These are phyloP conservation scores for Ricordea florida DNA, from an alignment of 92 coral and sea anemone genomes.

Conservation along the genomic window DNA sequence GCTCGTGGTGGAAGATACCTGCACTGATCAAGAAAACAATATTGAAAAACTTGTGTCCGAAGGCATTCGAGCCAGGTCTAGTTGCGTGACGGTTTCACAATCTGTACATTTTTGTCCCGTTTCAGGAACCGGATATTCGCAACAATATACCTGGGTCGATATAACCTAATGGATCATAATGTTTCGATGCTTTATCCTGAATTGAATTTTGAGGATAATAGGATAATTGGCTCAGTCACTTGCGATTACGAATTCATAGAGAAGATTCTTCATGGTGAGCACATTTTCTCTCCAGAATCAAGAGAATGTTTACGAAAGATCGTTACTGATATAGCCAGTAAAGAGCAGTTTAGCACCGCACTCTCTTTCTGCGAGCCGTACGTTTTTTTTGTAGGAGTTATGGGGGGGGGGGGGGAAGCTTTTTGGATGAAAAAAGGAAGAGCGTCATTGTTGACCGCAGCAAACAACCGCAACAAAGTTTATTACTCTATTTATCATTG, in stretches of 20 bases:
- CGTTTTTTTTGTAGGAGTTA: constrained; percentile 9
- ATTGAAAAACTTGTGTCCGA: no score
- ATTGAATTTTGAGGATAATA: constrained; percentile 1
- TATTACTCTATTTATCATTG: no score
- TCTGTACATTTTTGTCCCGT: no score
- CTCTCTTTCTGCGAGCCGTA: constrained; percentile 23
- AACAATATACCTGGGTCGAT: not conserved
- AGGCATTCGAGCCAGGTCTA: no score
- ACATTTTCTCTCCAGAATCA: not conserved
- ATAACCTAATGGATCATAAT: not conserved
- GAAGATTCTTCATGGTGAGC: constrained; percentile 18
- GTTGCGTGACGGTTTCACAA: no score
- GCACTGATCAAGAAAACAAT: constrained; percentile 2
- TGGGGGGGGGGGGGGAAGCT: no score
- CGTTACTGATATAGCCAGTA: not conserved
- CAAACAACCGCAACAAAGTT: no score
- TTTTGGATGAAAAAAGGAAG: no score
- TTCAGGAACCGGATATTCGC: no score
- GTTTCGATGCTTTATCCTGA: not conserved
- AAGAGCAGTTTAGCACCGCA: not conserved
- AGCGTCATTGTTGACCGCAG: no score
- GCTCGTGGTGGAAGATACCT: no score
- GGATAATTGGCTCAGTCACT: not conserved
- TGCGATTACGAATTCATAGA: constrained; percentile 5
- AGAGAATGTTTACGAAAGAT: constrained; percentile 7